Conservation (phyloP, 2,113 vertebrate species). For the Laticauda colubrina region DNA sequence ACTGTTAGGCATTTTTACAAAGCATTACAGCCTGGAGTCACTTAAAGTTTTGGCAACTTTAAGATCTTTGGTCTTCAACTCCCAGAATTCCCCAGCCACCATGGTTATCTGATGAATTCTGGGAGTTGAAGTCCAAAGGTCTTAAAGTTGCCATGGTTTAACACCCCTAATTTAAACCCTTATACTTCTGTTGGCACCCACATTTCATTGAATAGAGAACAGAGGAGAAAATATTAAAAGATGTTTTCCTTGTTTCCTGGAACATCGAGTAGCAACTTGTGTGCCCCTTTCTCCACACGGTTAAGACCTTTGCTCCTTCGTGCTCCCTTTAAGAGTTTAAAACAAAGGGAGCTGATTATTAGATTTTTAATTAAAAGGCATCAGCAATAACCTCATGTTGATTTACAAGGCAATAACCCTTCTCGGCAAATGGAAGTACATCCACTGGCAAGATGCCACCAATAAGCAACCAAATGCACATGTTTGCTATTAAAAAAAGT, state of each 20-base stretch:
- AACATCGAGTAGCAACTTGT: background rate
- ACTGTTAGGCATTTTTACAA: background rate
- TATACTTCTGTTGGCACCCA: no score
- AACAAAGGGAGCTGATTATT: slow-evolving; percentile 34
- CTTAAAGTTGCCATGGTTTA: background rate
- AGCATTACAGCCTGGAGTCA: background rate
- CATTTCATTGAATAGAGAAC: background rate
- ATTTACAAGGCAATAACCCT: slow-evolving; percentile 50
- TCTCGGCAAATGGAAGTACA: slow-evolving; percentile 29
- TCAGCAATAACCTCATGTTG: slow-evolving; percentile 16
- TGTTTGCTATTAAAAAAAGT: slow-evolving; percentile 13
- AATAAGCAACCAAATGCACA: slow-evolving; percentile 20
- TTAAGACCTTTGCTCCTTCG: rapidly evolving
- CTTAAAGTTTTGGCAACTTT: background rate
- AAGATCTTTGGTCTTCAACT: background rate
- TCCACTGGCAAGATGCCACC: slow-evolving; percentile 33
- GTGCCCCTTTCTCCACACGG: background rate
- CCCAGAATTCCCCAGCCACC: background rate
- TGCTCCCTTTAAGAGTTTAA: background rate
- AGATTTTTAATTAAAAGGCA: slow-evolving; percentile 49
- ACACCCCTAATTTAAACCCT: background rate
- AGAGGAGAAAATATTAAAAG: background rate
- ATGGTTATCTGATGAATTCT: background rate
- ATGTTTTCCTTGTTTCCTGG: background rate
- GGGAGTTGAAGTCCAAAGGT: background rate